Conservation (phyloP, 2,113 vertebrate species). For the Pterocles burchelli region DNA sequence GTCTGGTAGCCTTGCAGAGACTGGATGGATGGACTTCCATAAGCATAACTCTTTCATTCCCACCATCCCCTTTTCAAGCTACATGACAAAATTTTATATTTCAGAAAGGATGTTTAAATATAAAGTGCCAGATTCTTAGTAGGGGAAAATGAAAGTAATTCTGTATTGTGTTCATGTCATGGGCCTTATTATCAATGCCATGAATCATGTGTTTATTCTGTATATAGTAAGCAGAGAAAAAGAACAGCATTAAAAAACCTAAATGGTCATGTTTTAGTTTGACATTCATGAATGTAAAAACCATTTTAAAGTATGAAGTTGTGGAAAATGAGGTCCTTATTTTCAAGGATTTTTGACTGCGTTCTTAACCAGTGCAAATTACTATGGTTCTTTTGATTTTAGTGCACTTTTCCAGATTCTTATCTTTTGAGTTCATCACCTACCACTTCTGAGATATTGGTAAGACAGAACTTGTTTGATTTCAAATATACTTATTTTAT, state of each 20-base stretch:
- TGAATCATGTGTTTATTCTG: neutral
- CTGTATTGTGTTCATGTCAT: neutral
- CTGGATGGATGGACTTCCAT: constrained; percentile 41
- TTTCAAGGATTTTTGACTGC: neutral
- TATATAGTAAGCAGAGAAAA: neutral
- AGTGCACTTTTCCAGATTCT: neutral
- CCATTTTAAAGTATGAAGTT: neutral
- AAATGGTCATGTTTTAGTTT: neutral
- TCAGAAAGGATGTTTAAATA: neutral
- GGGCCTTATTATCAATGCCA: neutral
- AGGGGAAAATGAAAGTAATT: neutral
- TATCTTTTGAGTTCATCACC: neutral
- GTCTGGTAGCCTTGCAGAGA: constrained; percentile 40
- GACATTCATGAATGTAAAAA: neutral
- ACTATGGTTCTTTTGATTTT: neutral
- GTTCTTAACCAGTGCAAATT: neutral
- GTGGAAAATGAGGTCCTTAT: neutral
- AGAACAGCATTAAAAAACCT: neutral
- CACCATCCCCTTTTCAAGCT: neutral
- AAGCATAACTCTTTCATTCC: constrained; percentile 49
- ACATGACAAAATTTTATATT: neutral
- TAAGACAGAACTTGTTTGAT: neutral
- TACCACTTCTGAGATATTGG: neutral
- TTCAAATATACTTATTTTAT: neutral
- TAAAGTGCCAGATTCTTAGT: neutral